Evolutionary conservation across 2,113 vertebrate species (phyloP), one percentile per base, ranked within the genome.

Genomic region (Xiphorhynchus elegans): DNA sequence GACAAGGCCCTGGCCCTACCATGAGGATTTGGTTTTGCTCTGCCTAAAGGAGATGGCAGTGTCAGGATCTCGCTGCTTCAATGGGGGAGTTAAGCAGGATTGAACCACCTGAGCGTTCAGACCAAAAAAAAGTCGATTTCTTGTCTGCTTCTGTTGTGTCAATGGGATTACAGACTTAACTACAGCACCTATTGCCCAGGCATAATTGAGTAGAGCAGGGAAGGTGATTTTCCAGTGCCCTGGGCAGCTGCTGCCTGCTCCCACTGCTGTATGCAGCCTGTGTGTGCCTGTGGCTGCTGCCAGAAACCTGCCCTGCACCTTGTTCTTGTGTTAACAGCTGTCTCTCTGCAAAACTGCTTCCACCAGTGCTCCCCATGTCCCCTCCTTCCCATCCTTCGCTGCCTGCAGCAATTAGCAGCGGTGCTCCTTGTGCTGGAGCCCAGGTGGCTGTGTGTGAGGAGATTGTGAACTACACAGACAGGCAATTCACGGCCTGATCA

Each of bases 381-480:
- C 19, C 11, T 63, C 9, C 28, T 75, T 12, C 35, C 49, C 6
- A 1, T 49, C 49, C 68, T 42, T 56, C 1, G 7, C 73, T 3
- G 2, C 46, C 73, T 29, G 37, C 64, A 78, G 73, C 58, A 20
- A n/a, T n/a, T 19, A 33, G 62, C 52, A 72, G 73, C 74, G 49
- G 40, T 1, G 0, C 4, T 21, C 33, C 14, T 29, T 0, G 1
- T 55, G 84, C 56, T 40, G 35, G 50, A 81, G 46, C 42, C 42
- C 44, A 0, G 1, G 39, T 7, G 77, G 29, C 1, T 1, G 33
- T 12, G 24, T 23, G 60, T 1, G 9, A 81, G 75, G 46, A 21
- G 25, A 55, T 1, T 1, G 29, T 47, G 73, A 77, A 11, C 56
- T 64, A 29, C 16, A 9, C 3, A 13, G 59, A 60, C 0, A 0